phyloP scores from a whole-genome alignment of 2,797 vertebrate species.

The Iguana delicatissima region DNA sequence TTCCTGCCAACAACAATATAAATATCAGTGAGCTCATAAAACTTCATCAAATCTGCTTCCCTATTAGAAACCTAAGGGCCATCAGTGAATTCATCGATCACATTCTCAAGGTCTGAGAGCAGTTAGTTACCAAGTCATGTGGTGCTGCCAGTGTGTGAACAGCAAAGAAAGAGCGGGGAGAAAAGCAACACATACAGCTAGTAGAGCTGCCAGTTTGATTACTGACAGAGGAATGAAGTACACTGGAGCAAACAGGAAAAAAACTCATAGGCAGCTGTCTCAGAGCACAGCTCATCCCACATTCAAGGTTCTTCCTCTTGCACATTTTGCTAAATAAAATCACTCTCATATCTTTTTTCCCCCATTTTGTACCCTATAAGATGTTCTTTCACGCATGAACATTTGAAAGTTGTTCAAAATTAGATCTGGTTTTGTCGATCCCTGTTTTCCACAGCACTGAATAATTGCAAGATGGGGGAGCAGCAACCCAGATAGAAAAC shows the following conservation, averaged over 20 bases:
- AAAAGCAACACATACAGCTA: slow-evolving; percentile 5
- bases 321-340: background rate
- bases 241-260: background rate
- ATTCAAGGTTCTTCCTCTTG: background rate
- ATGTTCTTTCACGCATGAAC: background rate
- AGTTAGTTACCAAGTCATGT: background rate
- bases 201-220: background rate
- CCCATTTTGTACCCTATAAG: background rate
- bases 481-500: too few relatives aligned
- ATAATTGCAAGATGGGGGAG: too few relatives aligned
- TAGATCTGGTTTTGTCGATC: background rate
- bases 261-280: background rate
- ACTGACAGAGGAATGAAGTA: background rate
- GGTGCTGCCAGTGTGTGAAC: background rate
- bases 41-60: background rate
- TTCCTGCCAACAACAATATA: slow-evolving; percentile 79
- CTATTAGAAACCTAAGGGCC: background rate
- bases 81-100: slow-evolving; percentile 19
- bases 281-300: background rate
- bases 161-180: slow-evolving; percentile 21
- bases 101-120: accelerated
- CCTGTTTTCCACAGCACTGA: too few relatives aligned
- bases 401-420: background rate
- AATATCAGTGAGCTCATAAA: slow-evolving; percentile 35
- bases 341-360: too few relatives aligned